phyloP scores from a whole-genome alignment of 1,140 invertebrate species.

The Aphis craccivora region DNA sequence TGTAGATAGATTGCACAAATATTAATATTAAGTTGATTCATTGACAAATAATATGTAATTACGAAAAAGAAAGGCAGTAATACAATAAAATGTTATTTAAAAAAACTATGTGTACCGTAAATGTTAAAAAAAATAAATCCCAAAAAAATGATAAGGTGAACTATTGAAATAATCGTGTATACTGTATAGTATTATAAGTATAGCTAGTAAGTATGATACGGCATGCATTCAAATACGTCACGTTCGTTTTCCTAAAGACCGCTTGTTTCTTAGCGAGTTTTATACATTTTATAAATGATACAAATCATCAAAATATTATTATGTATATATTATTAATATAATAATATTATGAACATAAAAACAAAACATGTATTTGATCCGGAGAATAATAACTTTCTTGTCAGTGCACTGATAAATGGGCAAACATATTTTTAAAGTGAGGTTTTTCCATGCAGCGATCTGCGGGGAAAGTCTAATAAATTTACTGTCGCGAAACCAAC shows the following conservation, averaged over 20 bases:
- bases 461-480: background rate
- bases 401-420: conserved; percentile 8
- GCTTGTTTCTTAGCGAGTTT: background rate
- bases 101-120: background rate
- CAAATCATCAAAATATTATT: background rate
- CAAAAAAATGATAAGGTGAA: background rate
- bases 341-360: background rate
- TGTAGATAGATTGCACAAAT: background rate
- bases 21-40: background rate
- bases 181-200: background rate
- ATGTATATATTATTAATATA: background rate
- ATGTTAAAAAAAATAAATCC: background rate
- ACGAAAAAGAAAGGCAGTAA: background rate
- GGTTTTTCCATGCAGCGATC: background rate
- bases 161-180: background rate
- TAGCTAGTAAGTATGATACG: background rate
- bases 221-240: background rate
- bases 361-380: background rate
- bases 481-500: background rate
- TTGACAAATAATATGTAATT: background rate
- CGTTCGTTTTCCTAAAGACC: background rate
- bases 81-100: too few relatives aligned
- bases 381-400: background rate
- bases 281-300: background rate
- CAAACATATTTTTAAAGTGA: conserved; percentile 12